phyloP scores from a whole-genome alignment of 2,797 vertebrate genomes.

The Muscicapa striata region DNA sequence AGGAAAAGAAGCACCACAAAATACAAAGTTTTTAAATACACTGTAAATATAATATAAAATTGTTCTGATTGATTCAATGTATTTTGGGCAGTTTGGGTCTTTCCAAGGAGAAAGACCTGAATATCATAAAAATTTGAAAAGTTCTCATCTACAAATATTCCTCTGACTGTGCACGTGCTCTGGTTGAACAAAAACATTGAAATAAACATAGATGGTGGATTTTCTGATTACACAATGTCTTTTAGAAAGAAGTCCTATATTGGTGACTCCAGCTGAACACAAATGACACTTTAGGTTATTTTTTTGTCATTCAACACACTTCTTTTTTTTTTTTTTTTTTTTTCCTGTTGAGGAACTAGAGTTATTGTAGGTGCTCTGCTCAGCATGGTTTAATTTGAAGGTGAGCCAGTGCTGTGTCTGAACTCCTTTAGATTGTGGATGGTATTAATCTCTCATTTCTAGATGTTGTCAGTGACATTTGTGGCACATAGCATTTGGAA shows the following conservation, averaged over 20 bases:
- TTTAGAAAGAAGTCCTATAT: background rate
- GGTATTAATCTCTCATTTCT: background rate
- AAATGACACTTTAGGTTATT: background rate
- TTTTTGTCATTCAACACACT: background rate
- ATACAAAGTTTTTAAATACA: background rate
- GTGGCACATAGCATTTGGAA: background rate
- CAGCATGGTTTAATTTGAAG: background rate
- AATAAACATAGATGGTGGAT: background rate
- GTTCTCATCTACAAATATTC: background rate
- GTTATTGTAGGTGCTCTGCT: background rate
- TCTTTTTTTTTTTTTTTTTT: background rate
- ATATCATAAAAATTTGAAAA: background rate
- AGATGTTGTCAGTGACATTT: background rate
- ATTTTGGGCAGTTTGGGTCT: background rate
- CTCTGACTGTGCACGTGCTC: background rate
- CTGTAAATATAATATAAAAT: background rate
- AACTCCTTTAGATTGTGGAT: background rate
- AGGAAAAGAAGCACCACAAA: background rate
- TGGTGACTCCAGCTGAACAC: background rate
- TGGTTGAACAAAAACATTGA: background rate
- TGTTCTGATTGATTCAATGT: background rate
- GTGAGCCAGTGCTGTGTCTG: background rate
- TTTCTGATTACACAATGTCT: background rate
- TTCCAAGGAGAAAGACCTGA: background rate
- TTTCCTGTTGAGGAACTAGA: background rate